Base-by-base conservation (phyloP, 35 echinoderm and acorn worm genomes). In the Antedon bifida region DNA sequence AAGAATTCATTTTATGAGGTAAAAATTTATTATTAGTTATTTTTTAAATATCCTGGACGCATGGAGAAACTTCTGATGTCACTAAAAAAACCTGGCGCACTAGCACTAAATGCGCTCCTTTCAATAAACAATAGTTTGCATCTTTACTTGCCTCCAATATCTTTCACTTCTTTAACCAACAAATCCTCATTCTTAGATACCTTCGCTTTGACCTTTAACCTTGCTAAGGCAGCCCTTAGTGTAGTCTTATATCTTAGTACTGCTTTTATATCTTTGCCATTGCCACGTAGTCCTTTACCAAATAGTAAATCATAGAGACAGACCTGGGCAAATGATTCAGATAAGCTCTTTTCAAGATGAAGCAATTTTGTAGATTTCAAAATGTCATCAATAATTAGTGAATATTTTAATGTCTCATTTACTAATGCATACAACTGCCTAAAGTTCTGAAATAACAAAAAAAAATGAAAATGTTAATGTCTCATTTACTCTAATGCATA, bases 281-380 rank as follows among this genome's bases (percentile, higher is more conserved):
- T 56, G 10, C 79, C 84, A 76, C 36, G 34, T 0, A 91, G 85
- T 30, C 86, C 86, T 76, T 91, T 84, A 3, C 89, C 89, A 75
- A 91, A 91, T n/a, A 91, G 36, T 28, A 91, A 79, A 21, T 91
- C 89, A 75, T 87, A 91, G 23, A 84, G 73, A 7, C 83, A 79
- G 0, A 91, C 85, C 38, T 85, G 73, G 11, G 87, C 78, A 7
- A 87, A 34, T 19, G 64, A 39, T 33, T 82, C 33, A 36, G 80
- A 75, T 11, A 87, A 34, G 9, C 14, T 30, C 35, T 5, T 16
- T 36, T 87, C 79, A 51, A 32, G 26, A 31, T 87, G 29, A 17
- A 44, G 13, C 7, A 77, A 35, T 31, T 79, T 44, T 33, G 34
- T 82, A 21, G 30, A 42, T 30, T 75, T 28, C 0, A 87, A 51